Evolutionary conservation across 2,113 vertebrate genomes (phyloP).

Genomic region (Ctenomys sociabilis): DNA sequence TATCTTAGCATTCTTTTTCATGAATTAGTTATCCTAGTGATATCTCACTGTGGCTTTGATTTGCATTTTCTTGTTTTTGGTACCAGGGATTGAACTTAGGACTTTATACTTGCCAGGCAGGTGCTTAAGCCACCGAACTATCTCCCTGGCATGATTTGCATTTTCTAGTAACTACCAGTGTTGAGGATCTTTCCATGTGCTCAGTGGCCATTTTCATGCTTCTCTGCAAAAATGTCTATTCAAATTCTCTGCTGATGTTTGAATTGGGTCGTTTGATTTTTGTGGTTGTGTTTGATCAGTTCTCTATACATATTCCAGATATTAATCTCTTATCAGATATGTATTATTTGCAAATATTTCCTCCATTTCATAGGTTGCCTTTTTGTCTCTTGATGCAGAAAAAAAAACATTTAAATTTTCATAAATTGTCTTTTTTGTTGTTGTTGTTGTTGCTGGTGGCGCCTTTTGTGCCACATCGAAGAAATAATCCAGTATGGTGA

Average conservation of each 20-base stretch:
- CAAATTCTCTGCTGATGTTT: not conserved
- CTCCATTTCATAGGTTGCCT: not conserved
- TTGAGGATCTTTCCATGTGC: not conserved
- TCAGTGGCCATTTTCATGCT: not conserved
- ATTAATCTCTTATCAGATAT: not conserved
- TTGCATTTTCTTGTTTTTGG: not conserved
- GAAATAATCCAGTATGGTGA: not conserved
- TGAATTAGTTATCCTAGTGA: not conserved
- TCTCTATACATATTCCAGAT: not conserved
- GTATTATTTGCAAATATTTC: not conserved
- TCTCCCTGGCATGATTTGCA: not conserved
- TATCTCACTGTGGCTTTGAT: not conserved
- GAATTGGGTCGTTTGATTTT: not conserved
- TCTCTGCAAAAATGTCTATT: not conserved
- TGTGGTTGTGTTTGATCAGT: not conserved
- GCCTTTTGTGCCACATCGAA: not conserved
- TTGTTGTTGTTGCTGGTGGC: not conserved
- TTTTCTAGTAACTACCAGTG: not conserved
- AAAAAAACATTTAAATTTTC: not conserved
- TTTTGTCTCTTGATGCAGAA: not conserved
- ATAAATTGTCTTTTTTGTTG: not conserved
- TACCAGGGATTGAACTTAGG: no score
- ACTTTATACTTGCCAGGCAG: no score
- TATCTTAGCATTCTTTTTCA: not conserved
- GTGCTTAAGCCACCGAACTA: no score